A percentile compares a stretch with the other conserved stretches of the same genome.
Conservation (phyloP, 2,888 invertebrate species). For the Mimachlamys varia region DNA sequence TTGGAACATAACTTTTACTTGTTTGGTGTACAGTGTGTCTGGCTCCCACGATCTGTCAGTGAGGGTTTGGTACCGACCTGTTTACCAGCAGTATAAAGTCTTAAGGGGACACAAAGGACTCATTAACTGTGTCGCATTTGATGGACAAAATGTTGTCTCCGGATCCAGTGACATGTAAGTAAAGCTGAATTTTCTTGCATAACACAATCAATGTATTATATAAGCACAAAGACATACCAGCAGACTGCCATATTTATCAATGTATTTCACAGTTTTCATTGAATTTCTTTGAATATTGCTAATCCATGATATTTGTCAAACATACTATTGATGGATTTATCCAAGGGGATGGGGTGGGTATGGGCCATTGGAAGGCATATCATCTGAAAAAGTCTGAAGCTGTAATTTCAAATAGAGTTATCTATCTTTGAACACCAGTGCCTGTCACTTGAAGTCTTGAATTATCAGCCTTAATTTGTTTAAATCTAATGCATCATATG, state of each 20-base stretch:
- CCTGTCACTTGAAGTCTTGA: not conserved
- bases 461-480: too few relatives aligned
- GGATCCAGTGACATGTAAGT: conserved; percentile 74
- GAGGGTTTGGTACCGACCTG: conserved; percentile 69
- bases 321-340: too few relatives aligned
- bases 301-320: too few relatives aligned
- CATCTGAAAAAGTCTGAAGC: too few relatives aligned
- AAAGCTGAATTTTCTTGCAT: not conserved
- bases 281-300: too few relatives aligned
- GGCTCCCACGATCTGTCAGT: conserved; percentile 76
- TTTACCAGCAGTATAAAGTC: conserved; percentile 63
- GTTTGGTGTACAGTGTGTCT: conserved; percentile 65
- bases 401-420: not conserved
- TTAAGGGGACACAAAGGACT: conserved; percentile 64
- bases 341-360: too few relatives aligned
- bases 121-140: conserved; percentile 66
- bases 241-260: too few relatives aligned
- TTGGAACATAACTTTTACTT: not conserved
- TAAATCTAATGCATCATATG: too few relatives aligned
- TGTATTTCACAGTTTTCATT: too few relatives aligned
- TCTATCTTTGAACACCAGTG: not conserved
- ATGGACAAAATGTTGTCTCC: conserved; percentile 68
- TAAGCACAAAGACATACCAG: too few relatives aligned
- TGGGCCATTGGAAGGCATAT: too few relatives aligned
- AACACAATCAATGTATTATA: too few relatives aligned